Conservation (phyloP, 2,888 invertebrate genomes). For the Cantharis nigra region DNA sequence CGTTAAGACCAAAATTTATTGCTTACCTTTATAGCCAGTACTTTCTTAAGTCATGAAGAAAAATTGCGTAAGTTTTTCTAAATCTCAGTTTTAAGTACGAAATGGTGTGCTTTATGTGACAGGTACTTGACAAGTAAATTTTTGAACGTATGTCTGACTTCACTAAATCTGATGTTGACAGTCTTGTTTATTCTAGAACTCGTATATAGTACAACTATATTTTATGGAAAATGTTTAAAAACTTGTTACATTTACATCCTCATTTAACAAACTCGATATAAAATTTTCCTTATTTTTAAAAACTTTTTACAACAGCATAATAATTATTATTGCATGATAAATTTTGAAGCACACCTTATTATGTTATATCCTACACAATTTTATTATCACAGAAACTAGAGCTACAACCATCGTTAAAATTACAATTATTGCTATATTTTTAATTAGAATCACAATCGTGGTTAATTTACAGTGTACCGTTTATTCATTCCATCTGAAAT, state of each 20-base stretch:
- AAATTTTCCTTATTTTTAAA: not conserved
- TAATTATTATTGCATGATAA: not conserved
- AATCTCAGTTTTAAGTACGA: not conserved
- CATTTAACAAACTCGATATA: not conserved
- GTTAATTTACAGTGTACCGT: not conserved
- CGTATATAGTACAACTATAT: not conserved
- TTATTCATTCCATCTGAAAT: not conserved
- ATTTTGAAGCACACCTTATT: not conserved
- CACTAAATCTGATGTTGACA: not conserved
- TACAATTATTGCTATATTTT: too few species aligned
- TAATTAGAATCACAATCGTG: not conserved
- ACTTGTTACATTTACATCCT: not conserved
- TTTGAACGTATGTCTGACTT: not conserved
- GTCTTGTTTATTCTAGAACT: not conserved
- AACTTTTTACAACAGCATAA: not conserved
- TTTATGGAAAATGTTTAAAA: not conserved
- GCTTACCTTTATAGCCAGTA: slow-evolving; percentile 7
- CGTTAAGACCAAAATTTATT: slow-evolving; percentile 34
- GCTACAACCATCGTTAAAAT: too few species aligned
- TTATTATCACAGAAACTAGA: too few species aligned
- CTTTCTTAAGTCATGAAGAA: slow-evolving; percentile 8
- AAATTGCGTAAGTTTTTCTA: slow-evolving; percentile 11
- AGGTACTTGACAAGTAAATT: not conserved
- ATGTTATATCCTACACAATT: too few species aligned
- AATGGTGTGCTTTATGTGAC: not conserved